Percentiles rank a stretch among this genome's conserved stretches.
Evolutionary conservation across 2,797 vertebrate species (phyloP).

Genomic region (Alectoris magna): DNA sequence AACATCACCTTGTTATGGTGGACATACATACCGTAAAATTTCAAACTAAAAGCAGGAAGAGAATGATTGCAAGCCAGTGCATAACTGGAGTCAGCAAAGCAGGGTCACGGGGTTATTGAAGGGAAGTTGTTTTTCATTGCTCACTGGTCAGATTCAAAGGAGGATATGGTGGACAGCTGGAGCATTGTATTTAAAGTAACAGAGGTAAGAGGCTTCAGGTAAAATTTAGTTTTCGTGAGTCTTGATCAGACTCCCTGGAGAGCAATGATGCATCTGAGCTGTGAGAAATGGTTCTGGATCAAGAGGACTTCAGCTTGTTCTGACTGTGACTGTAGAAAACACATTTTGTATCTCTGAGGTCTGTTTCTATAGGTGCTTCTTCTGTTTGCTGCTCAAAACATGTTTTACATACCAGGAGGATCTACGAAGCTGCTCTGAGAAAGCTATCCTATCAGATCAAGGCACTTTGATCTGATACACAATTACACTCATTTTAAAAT

Average conservation of each 20-base stretch:
- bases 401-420: neutral
- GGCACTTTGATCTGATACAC: neutral
- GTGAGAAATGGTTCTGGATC: neutral
- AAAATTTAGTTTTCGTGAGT: neutral
- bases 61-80: neutral
- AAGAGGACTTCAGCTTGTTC: neutral
- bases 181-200: neutral
- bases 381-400: neutral
- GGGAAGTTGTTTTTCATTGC: neutral
- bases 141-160: neutral
- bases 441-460: neutral
- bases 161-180: neutral
- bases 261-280: neutral
- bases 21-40: neutral
- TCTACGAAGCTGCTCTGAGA: neutral
- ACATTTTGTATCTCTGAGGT: neutral
- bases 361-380: neutral
- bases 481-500: neutral
- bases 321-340: neutral
- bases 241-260: neutral
- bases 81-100: neutral
- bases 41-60: neutral
- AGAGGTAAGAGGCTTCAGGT: neutral
- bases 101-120: neutral
- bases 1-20: neutral